These are phyloP conservation scores for Beris morrisii DNA, from an alignment of 2,888 invertebrate species.

Conservation along the genomic window DNA sequence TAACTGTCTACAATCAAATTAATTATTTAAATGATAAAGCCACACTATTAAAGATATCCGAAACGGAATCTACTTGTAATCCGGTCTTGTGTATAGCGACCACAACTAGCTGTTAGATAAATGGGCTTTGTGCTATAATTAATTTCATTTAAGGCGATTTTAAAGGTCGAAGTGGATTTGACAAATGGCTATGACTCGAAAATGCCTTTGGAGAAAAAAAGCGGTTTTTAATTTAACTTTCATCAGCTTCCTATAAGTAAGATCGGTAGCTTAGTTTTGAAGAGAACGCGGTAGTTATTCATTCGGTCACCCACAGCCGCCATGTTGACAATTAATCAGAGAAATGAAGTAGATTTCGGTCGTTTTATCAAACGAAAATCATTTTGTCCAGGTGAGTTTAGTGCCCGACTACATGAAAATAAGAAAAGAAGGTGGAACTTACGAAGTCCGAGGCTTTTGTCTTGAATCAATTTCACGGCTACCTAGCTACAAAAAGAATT, in stretches of 20 bases:
- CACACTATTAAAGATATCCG: conserved; percentile 2
- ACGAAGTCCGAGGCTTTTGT: not conserved
- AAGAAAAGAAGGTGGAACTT: no score
- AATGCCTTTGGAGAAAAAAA: no score
- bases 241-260: no score
- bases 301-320: no score
- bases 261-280: no score
- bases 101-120: conserved; percentile 8
- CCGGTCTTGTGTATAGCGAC: not conserved
- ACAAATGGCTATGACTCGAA: not conserved
- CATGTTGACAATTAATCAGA: no score
- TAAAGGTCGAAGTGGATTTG: conserved; percentile 19
- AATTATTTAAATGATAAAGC: conserved; percentile 16
- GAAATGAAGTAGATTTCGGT: no score
- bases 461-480: conserved; percentile 40
- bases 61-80: not conserved
- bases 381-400: no score
- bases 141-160: conserved; percentile 23
- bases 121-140: conserved; percentile 17
- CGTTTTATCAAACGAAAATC: no score
- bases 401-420: no score
- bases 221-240: no score
- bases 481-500: conserved; percentile 39
- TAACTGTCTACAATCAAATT: conserved; percentile 28
- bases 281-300: no score